A percentile compares a stretch with the other conserved stretches of the same genome.
These are phyloP conservation scores for Agonopterix subpropinquella DNA, from an alignment of 2,888 invertebrate genomes.

Conservation along the genomic window DNA sequence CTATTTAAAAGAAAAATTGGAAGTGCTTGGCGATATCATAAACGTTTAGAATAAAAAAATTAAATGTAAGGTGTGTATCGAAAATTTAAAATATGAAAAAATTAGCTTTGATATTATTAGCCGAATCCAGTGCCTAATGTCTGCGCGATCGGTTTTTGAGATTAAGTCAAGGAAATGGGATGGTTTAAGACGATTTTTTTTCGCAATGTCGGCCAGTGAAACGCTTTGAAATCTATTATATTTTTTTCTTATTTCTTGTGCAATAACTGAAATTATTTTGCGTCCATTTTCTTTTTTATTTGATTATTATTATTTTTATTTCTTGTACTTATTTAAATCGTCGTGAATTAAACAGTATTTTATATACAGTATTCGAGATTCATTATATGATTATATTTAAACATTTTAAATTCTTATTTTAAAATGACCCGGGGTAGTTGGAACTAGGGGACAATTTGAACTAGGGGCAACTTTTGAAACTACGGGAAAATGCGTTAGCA, in stretches of 20 bases:
- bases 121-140: slow-evolving; percentile 67
- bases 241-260: slow-evolving; percentile 42
- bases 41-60: slow-evolving; percentile 14
- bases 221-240: slow-evolving; percentile 5
- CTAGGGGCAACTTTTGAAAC: not conserved
- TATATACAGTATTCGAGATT: slow-evolving; percentile 53
- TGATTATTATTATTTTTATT: slow-evolving; percentile 25
- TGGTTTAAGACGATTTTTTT: not conserved
- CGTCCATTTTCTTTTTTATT: slow-evolving; percentile 58
- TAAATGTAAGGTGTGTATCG: slow-evolving; percentile 52
- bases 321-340: slow-evolving; percentile 27
- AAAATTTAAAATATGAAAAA: slow-evolving; percentile 32
- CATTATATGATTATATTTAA: slow-evolving; percentile 6
- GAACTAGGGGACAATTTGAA: not conserved
- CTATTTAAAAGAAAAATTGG: slow-evolving; percentile 11
- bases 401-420: not conserved
- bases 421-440: not conserved
- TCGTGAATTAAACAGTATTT: slow-evolving; percentile 66
- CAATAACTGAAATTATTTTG: slow-evolving; percentile 70
- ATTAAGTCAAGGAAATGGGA: slow-evolving; percentile 28
- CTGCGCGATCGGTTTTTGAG: slow-evolving; percentile 47
- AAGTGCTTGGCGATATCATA: slow-evolving; percentile 13
- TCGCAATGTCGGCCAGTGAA: slow-evolving; percentile 5
- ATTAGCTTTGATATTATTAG: slow-evolving; percentile 70
- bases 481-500: too few species aligned